phyloP scores from a whole-genome alignment of 2,797 vertebrate genomes.

The Coregonus ussuriensis region DNA sequence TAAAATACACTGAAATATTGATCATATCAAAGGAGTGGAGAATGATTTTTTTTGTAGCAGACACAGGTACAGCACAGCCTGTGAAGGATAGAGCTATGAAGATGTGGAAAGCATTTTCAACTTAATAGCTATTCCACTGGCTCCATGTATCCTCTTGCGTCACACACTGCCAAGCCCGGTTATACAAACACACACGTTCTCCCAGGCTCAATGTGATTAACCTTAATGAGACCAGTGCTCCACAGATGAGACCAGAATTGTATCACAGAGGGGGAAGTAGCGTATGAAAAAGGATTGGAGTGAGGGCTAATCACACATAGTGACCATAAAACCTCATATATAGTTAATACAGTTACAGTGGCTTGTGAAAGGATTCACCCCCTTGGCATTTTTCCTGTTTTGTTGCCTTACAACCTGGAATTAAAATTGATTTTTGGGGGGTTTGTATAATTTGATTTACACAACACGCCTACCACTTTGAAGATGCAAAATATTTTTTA shows the following conservation, averaged over 20 bases:
- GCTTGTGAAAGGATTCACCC: too few species aligned
- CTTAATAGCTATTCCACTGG: slow-evolving; percentile 3
- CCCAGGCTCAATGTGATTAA: not conserved
- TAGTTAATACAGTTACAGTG: slow-evolving; percentile 37
- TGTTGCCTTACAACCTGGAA: too few species aligned
- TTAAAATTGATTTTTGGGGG: too few species aligned
- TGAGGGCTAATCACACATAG: slow-evolving; percentile 15
- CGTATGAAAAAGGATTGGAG: not conserved
- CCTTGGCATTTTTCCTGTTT: too few species aligned
- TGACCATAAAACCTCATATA: slow-evolving; percentile 58
- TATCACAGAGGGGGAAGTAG: not conserved
- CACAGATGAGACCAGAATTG: not conserved
- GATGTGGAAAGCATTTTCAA: slow-evolving; percentile 5
- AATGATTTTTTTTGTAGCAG: slow-evolving; percentile 3
- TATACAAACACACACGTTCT: not conserved
- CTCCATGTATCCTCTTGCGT: slow-evolving; percentile 10
- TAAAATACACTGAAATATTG: too few species aligned
- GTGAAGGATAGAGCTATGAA: slow-evolving; percentile 19
- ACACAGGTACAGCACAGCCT: not conserved
- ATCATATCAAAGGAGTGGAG: not conserved
- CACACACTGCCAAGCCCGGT: not conserved
- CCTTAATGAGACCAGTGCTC: not conserved
- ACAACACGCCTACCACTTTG: too few species aligned
- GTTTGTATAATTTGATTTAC: too few species aligned
- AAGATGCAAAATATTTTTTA: too few species aligned